Evolutionary conservation across 1,140 invertebrate genomes (phyloP).

Genomic region (Zelostemma sp.): DNA sequence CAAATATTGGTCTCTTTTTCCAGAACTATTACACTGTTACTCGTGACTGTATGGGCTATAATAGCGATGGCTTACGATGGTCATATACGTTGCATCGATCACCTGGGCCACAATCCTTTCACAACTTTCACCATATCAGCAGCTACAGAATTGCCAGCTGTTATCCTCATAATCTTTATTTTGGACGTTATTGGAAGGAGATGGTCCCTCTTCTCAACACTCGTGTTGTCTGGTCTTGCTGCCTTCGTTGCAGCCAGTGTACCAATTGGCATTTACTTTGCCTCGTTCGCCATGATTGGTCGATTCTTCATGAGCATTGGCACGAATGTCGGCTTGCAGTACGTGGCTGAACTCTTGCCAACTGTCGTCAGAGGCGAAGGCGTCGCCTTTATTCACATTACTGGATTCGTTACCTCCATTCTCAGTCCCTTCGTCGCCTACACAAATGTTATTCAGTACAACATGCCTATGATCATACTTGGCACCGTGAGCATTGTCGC

Average conservation of each 20-base stretch:
- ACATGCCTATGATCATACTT: slow-evolving; percentile 78
- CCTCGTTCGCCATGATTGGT: slow-evolving; percentile 78
- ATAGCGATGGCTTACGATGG: slow-evolving; percentile 61
- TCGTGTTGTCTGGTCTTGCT: slow-evolving; percentile 33
- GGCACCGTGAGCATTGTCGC: slow-evolving; percentile 77
- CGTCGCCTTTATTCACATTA: slow-evolving; percentile 82
- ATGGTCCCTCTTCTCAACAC: slow-evolving; percentile 30
- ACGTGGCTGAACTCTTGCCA: slow-evolving; percentile 84
- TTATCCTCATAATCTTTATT: slow-evolving; percentile 27
- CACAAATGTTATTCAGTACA: slow-evolving; percentile 75
- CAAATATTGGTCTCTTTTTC: not conserved
- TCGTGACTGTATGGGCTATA: slow-evolving; percentile 54
- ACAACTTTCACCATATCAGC: slow-evolving; percentile 61
- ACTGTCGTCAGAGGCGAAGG: slow-evolving; percentile 86
- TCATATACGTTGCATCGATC: slow-evolving; percentile 59
- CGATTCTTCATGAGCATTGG: slow-evolving; percentile 84
- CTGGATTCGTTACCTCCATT: slow-evolving; percentile 82
- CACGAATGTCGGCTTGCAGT: slow-evolving; percentile 87
- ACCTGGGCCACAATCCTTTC: slow-evolving; percentile 62
- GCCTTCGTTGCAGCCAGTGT: slow-evolving; percentile 23
- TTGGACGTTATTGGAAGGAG: slow-evolving; percentile 40
- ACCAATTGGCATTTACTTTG: slow-evolving; percentile 66
- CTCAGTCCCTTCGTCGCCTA: slow-evolving; percentile 83
- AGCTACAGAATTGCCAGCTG: slow-evolving; percentile 48
- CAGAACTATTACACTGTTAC: slow-evolving; percentile 36